Percentiles rank a stretch among this genome's conserved stretches.
These are phyloP conservation scores for Psilopsiagon aymara DNA, from an alignment of 2,113 vertebrate genomes.

Conservation along the genomic window DNA sequence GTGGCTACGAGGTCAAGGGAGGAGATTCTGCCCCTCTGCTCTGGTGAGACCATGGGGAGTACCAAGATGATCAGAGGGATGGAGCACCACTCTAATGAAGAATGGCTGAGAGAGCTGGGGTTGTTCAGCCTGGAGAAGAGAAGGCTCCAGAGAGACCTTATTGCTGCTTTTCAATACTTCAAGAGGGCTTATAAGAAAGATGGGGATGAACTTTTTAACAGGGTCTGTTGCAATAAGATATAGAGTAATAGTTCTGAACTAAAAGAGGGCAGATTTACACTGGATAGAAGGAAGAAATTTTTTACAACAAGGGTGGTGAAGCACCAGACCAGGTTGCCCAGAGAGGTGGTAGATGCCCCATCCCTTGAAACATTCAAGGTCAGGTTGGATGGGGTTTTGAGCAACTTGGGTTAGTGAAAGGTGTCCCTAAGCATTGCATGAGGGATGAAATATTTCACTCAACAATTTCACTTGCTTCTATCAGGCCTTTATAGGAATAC, in stretches of 20 bases:
- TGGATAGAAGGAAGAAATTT: background rate
- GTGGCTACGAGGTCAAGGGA: background rate
- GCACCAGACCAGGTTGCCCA: background rate
- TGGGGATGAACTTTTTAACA: background rate
- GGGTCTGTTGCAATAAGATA: background rate
- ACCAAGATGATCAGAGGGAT: background rate
- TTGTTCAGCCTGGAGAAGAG: background rate
- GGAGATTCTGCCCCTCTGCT: background rate
- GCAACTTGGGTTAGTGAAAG: background rate
- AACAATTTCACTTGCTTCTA: background rate
- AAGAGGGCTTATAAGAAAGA: background rate
- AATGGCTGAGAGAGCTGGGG: background rate
- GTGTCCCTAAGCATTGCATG: background rate
- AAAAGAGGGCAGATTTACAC: background rate
- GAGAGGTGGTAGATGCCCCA: background rate
- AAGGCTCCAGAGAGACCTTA: background rate
- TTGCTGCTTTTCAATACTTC: background rate
- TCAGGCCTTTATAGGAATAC: background rate
- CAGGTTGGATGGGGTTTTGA: background rate
- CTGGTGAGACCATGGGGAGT: background rate
- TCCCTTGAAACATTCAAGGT: background rate
- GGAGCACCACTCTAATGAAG: background rate
- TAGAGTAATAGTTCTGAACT: background rate
- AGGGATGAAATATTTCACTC: background rate
- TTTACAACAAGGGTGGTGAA: background rate